Conservation (phyloP, 2,888 invertebrate genomes). For the Apodemia hepburni region DNA sequence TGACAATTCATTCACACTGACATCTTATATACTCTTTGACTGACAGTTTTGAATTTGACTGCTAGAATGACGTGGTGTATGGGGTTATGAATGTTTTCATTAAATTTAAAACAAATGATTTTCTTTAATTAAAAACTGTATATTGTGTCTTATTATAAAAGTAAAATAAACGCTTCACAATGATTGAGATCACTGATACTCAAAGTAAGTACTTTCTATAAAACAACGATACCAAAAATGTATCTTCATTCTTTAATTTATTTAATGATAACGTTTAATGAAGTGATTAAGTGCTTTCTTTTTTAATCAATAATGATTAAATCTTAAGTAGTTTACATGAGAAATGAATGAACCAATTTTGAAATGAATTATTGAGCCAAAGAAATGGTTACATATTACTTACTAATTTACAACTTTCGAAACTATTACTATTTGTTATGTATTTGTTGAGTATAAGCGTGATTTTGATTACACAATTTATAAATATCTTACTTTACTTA, state of each 20-base stretch:
- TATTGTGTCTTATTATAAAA: conserved; percentile 25
- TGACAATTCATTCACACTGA: no score
- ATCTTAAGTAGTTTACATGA: background rate
- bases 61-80: conserved; percentile 65
- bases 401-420: no score
- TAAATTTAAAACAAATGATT: conserved; percentile 43
- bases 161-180: conserved; percentile 54
- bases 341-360: background rate
- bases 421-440: background rate
- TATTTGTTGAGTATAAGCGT: background rate
- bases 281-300: background rate
- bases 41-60: conserved; percentile 35
- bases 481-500: no score
- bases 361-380: no score
- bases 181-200: conserved; percentile 92
- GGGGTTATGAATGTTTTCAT: conserved; percentile 57
- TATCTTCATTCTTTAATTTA: background rate
- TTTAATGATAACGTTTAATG: background rate
- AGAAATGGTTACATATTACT: background rate
- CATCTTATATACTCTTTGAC: no score
- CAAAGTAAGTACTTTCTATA: conserved; percentile 83
- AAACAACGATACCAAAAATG: background rate
- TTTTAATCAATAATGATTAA: background rate
- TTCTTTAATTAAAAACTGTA: conserved; percentile 33
- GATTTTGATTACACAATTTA: no score